Conservation (phyloP, 2,888 invertebrate species). For the Dilophus febrilis region DNA sequence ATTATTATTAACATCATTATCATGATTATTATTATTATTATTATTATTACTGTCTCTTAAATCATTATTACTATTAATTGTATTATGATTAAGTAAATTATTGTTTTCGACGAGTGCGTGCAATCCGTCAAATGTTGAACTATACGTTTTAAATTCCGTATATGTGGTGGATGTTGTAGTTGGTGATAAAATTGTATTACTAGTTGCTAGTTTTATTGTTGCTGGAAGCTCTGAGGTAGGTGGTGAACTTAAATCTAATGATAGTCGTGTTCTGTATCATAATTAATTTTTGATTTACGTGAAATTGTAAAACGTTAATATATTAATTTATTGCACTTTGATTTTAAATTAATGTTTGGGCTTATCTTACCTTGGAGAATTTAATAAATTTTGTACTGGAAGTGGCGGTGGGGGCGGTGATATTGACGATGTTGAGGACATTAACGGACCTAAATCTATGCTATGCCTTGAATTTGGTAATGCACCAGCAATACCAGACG, state of each 20-base stretch:
- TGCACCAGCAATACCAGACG: slow-evolving; percentile 25
- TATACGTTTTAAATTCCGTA: slow-evolving; percentile 11
- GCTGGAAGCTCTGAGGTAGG: slow-evolving; percentile 14
- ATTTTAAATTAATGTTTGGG: too few species aligned
- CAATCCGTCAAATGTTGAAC: slow-evolving; percentile 9
- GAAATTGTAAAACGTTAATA: neutral
- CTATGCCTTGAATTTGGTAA: slow-evolving; percentile 46
- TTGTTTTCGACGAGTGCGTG: slow-evolving; percentile 8
- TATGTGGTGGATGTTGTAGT: slow-evolving; percentile 7
- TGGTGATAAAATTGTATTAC: slow-evolving; percentile 5
- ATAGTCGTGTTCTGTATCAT: slow-evolving; percentile 18
- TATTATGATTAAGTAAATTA: slow-evolving; percentile 4
- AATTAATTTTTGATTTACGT: neutral
- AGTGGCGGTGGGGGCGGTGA: slow-evolving; percentile 21
- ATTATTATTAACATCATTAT: slow-evolving; percentile 9
- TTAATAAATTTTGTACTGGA: slow-evolving; percentile 9
- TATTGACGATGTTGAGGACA: slow-evolving; percentile 37
- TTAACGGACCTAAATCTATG: slow-evolving; percentile 46
- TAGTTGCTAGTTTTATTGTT: slow-evolving; percentile 1
- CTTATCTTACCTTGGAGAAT: slow-evolving; percentile 17
- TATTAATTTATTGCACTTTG: neutral
- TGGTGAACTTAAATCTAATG: slow-evolving; percentile 21
- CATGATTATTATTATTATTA: neutral
- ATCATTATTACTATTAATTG: slow-evolving; percentile 1
- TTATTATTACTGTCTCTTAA: neutral